Base-by-base conservation (phyloP, 2,113 vertebrate species). In the Malurus cyaneus region DNA sequence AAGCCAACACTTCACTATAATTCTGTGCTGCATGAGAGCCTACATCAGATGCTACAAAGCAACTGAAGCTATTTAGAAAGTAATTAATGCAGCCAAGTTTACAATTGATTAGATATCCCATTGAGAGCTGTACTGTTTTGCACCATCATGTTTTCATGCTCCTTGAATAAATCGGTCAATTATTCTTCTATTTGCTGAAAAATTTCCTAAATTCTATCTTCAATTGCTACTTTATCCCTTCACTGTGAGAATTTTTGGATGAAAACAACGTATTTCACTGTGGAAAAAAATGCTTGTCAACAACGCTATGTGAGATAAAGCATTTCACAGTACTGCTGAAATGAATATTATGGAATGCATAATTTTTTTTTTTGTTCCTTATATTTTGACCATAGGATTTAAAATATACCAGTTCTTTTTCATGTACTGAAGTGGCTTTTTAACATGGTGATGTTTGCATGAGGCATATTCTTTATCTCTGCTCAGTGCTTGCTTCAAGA, bases 101-200 rank as follows among this genome's bases (percentile, higher is more conserved):
- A 61, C 74, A 93, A 79, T 86, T 87, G 53, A 92, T 93, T 85
- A 88, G 56, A 20, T 61, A 72, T 49, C 70, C 87, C 62, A 36
- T 54, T 77, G 74, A 60, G 88, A 89, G 52, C 85, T 76, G 74
- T 66, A 31, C 81, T 89, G 54, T 77, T 92, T 82, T 88, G 67
- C 54, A 34, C 62, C 34, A 1, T 88, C 60, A 59, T 94, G 79
- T 89, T 94, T 90, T 94, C 81, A 66, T 74, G 79, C 81, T 91
- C 3, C 59, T 73, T 85, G 59, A 95, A 86, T 89, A 89, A 91
- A 87, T 89, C 81, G 82, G 81, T 80, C 54, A 86, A 9, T 94
- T 89, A 91, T 34, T 95, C 85, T 85, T 93, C 86, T 85, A 59
- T 65, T 94, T 74, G 47, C 25, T 86, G 87, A 89, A 82, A 81